Percentiles rank a stretch among this genome's conserved stretches.
These are phyloP conservation scores for Microcebus murinus DNA, from an alignment of 2,113 vertebrate species.

Conservation along the genomic window DNA sequence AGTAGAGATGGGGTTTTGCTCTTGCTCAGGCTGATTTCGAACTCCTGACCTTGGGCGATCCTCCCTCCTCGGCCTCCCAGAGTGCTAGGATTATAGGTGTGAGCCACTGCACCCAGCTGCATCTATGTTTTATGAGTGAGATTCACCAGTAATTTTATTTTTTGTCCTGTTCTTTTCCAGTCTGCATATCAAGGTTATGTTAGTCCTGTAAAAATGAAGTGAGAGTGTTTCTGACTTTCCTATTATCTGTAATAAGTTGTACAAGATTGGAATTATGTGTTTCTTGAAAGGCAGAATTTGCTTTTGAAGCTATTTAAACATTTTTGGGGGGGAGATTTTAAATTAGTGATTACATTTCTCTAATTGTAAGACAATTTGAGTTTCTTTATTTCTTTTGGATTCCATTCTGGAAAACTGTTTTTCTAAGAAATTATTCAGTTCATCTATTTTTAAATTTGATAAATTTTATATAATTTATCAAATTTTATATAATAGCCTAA, in stretches of 20 bases:
- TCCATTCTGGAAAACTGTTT: slow-evolving; percentile 19
- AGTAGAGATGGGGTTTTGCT: too few species aligned
- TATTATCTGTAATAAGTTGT: neutral
- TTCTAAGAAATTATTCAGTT: neutral
- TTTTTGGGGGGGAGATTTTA: neutral
- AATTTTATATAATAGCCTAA: too few species aligned
- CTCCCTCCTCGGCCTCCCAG: too few species aligned
- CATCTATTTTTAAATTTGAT: neutral
- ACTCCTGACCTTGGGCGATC: too few species aligned
- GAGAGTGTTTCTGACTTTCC: neutral
- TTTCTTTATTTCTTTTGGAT: neutral
- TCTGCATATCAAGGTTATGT: neutral
- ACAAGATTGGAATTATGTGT: neutral
- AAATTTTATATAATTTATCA: neutral
- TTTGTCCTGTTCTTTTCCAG: neutral
- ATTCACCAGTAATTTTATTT: neutral
- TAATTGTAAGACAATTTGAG: neutral
- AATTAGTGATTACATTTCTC: neutral
- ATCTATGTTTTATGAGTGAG: slow-evolving; percentile 2
- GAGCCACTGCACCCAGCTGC: neutral
- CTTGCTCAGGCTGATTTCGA: too few species aligned
- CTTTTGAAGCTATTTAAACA: neutral
- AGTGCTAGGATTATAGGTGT: too few species aligned
- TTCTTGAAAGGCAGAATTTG: neutral
- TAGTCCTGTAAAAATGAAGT: neutral